phyloP scores from a whole-genome alignment of 37 sponge, comb jelly and placozoan genomes.

The Eunapius fragilis region DNA sequence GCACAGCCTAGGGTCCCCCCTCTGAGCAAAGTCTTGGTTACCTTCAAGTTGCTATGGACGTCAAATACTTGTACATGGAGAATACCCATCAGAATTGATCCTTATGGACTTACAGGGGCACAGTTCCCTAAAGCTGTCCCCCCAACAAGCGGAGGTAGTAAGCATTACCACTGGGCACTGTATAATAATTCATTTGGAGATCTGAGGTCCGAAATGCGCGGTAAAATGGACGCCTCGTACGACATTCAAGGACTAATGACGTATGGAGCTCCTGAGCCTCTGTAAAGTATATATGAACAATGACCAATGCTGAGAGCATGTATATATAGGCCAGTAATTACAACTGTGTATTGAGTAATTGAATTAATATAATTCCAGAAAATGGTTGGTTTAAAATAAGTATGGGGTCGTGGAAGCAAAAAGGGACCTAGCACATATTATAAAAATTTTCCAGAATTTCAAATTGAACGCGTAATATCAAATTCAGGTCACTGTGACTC shows the following conservation, averaged over 20 bases:
- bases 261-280: not conserved
- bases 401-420: too few species aligned
- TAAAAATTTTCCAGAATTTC: too few species aligned
- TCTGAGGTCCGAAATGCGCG: not conserved
- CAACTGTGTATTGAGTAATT: too few species aligned
- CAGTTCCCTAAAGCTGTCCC: not conserved
- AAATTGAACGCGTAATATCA: too few species aligned
- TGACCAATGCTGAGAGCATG: not conserved
- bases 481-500: too few species aligned
- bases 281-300: not conserved
- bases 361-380: too few species aligned
- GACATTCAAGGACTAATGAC: not conserved
- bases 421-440: too few species aligned
- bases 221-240: not conserved
- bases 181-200: not conserved
- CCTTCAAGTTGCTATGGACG: constrained; percentile 1
- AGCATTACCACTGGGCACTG: constrained; percentile 2
- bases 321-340: not conserved
- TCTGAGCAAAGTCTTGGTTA: not conserved
- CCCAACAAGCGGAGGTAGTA: not conserved
- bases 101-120: constrained; percentile 6
- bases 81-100: constrained; percentile 4
- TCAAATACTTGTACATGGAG: not conserved
- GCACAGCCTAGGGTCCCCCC: not conserved
- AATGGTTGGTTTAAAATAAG: too few species aligned